Conservation (phyloP, 2,888 invertebrate species). For the Thereva unica region DNA sequence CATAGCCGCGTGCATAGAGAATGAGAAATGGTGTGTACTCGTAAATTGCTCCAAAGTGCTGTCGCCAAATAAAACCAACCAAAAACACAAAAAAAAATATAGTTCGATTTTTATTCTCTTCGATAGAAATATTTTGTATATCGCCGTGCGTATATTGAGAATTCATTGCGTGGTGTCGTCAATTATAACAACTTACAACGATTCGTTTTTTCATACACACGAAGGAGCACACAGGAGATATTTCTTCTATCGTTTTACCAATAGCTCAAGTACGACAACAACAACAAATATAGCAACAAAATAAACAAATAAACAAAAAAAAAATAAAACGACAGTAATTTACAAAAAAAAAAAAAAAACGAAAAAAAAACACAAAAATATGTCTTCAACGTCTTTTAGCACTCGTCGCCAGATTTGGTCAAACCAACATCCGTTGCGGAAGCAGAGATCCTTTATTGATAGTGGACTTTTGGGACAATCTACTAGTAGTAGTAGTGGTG, state of each 20-base stretch:
- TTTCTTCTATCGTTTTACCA: slow-evolving; percentile 3
- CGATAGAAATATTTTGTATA: slow-evolving; percentile 3
- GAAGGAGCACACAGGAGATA: slow-evolving; percentile 13
- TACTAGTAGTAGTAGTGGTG: background rate
- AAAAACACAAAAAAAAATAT: no score
- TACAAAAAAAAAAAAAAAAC: background rate
- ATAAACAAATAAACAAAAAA: background rate
- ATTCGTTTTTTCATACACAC: slow-evolving; percentile 12
- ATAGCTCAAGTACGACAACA: no score
- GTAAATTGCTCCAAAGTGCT: slow-evolving; percentile 19
- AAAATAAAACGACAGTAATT: background rate
- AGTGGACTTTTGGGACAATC: background rate
- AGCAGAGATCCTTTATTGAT: slow-evolving; percentile 41
- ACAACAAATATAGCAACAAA: no score
- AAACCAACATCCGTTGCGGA: slow-evolving; percentile 40
- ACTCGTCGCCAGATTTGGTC: slow-evolving; percentile 38
- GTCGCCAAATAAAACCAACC: background rate
- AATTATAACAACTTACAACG: slow-evolving; percentile 17
- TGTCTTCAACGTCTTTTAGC: slow-evolving; percentile 33
- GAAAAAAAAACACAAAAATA: slow-evolving; percentile 1
- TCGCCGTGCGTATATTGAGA: background rate
- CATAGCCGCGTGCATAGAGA: background rate
- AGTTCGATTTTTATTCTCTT: slow-evolving; percentile 22
- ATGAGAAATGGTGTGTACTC: background rate
- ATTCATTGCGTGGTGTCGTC: slow-evolving; percentile 31